Evolutionary conservation across 2,113 vertebrate species (phyloP), one percentile per base, ranked within the genome.

Genomic region (Rynchops niger): DNA sequence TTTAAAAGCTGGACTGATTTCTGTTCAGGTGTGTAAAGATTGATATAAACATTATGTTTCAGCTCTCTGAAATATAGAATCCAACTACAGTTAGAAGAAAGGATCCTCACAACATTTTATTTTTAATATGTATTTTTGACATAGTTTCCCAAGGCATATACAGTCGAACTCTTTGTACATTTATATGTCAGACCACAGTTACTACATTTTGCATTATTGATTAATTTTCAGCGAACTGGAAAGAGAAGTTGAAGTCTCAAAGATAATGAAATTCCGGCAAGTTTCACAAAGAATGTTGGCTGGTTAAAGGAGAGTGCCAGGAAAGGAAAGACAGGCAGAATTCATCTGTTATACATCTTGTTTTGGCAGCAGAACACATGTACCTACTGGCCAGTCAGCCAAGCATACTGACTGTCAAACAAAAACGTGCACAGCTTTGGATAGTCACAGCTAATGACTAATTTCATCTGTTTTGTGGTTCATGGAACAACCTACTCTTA

Each of bases 401-500:
- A 90, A 94, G 70, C 53, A 88, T 56, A 79, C 84, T 90, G 87
- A 86, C 96, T 94, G 78, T 87, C 78, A 96, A 94, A 90, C 27
- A 91, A 72, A 92, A 95, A 93, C 1, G 7, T 91, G 90, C 93
- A 94, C 93, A 96, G 92, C 84, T 95, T 95, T 96, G 74, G 30
- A 53, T 80, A 95, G 87, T 96, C 95, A 95, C 93, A 96, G 82
- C 82, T 96, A 96, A 95, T 95, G 93, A 96, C 95, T 96, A 93
- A 95, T 93, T 90, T 91, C 27, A 90, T 96, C 95, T 96, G 96
- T 93, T 97, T 76, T 32, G n/a, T 93, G 53, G 82, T 69, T 95
- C 74, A 62, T 26, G 53, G 53, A 96, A 93, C 53, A 96, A 42
- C 49, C 30, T 88, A 53, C 82, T 96, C 42, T 94, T 91, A 58